These are phyloP conservation scores for Dimorphilus gyrociliatus DNA, from an alignment of 2,888 invertebrate genomes.

Conservation along the genomic window DNA sequence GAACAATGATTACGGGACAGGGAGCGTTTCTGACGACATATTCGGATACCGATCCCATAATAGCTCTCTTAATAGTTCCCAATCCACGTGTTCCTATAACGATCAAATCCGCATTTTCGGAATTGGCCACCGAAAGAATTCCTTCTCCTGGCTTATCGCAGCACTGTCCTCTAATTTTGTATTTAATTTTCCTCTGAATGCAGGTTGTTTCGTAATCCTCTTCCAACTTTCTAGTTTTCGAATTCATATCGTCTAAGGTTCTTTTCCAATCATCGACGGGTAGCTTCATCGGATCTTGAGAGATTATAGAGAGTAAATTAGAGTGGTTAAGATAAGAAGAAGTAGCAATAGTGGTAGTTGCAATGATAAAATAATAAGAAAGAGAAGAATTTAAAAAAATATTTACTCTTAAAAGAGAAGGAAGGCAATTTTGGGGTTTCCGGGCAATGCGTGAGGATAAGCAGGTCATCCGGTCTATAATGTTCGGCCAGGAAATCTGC, in stretches of 20 bases:
- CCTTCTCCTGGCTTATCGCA: conserved; percentile 12
- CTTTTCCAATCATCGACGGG: conserved; percentile 13
- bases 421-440: conserved; percentile 9
- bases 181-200: conserved; percentile 8
- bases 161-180: conserved; percentile 1
- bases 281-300: conserved; percentile 10
- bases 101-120: conserved; percentile 10
- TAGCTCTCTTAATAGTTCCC: conserved; percentile 5
- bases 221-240: conserved; percentile 7
- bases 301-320: no score
- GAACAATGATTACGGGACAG: conserved; percentile 10
- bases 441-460: conserved; percentile 6
- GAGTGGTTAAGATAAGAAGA: no score
- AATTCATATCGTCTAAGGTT: conserved; percentile 11
- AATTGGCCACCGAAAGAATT: conserved; percentile 9
- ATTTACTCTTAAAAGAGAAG: conserved; percentile 11
- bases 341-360: not conserved
- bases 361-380: not conserved
- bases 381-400: not conserved
- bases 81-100: conserved; percentile 11
- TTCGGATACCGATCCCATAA: conserved; percentile 11
- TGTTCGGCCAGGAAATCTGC: conserved; percentile 10
- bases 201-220: conserved; percentile 10
- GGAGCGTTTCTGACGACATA: conserved; percentile 9
- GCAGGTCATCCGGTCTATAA: conserved; percentile 1